Conservation (phyloP, 2,888 invertebrate species). For the Leptopilina drosophilae region DNA sequence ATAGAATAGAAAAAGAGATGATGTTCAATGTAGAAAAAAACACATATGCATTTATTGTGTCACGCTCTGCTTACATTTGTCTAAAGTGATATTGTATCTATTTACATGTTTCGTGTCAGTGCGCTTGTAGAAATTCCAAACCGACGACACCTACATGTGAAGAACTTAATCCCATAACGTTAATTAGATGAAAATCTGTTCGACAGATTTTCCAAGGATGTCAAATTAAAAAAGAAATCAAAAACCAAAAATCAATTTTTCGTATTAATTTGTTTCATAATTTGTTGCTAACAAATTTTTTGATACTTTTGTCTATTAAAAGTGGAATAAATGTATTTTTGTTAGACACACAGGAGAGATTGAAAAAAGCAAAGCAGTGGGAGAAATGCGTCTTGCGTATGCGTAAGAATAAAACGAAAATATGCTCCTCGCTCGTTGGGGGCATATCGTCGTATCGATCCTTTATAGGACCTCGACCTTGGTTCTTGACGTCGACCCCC, state of each 20-base stretch:
- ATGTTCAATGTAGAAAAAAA: slow-evolving; percentile 29
- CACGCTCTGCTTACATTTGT: slow-evolving; percentile 37
- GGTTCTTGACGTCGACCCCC: slow-evolving; percentile 66
- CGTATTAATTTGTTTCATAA: too few relatives aligned
- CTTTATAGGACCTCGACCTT: slow-evolving; percentile 71
- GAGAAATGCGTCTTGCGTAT: not conserved
- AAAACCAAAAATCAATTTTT: too few relatives aligned
- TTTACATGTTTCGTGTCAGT: not conserved
- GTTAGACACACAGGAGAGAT: too few relatives aligned
- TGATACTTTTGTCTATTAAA: too few relatives aligned
- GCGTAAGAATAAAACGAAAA: not conserved
- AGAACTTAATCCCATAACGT: too few relatives aligned
- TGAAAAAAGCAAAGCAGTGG: too few relatives aligned
- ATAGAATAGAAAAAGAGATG: slow-evolving; percentile 39
- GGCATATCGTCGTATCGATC: slow-evolving; percentile 52
- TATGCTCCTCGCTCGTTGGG: slow-evolving; percentile 49
- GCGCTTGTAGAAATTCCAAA: too few relatives aligned
- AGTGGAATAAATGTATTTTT: too few relatives aligned
- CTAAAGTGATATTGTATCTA: not conserved
- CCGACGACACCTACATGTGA: too few relatives aligned
- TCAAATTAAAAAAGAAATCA: not conserved
- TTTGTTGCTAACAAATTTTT: too few relatives aligned
- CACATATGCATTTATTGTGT: slow-evolving; percentile 37
- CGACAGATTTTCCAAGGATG: too few relatives aligned
- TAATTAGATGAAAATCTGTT: too few relatives aligned